phyloP scores from a whole-genome alignment of 2,113 vertebrate genomes.

The Gallinago undulata region DNA sequence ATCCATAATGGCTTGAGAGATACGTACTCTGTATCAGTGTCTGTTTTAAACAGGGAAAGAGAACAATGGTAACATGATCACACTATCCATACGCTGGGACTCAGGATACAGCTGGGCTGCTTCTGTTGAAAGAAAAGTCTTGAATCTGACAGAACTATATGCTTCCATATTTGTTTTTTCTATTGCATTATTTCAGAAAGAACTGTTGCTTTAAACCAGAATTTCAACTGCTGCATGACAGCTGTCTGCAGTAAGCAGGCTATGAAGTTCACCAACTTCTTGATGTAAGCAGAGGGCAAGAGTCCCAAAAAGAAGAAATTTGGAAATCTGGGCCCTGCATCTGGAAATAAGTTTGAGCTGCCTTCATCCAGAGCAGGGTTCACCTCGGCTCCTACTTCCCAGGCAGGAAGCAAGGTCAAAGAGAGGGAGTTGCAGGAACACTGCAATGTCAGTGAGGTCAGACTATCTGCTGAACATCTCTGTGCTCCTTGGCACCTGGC shows the following conservation, averaged over 20 bases:
- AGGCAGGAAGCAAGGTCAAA: not conserved
- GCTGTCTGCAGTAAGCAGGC: not conserved
- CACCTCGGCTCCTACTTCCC: rapidly evolving
- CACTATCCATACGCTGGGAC: not conserved
- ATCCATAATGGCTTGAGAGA: slow-evolving; percentile 65
- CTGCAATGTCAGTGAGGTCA: not conserved
- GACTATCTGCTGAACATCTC: not conserved
- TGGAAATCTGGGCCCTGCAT: not conserved
- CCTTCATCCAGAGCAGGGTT: not conserved
- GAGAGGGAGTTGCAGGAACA: not conserved
- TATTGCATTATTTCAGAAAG: not conserved
- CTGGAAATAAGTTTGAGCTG: not conserved
- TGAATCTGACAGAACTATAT: not conserved
- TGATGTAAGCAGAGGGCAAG: not conserved
- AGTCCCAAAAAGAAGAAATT: not conserved
- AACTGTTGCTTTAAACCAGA: not conserved
- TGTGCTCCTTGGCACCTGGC: not conserved
- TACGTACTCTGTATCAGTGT: slow-evolving; percentile 56
- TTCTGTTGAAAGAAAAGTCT: slow-evolving; percentile 19
- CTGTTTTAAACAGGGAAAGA: slow-evolving; percentile 32
- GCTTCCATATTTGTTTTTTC: not conserved
- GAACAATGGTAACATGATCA: slow-evolving; percentile 26
- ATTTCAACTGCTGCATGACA: not conserved
- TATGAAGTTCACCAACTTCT: not conserved
- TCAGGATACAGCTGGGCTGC: slow-evolving; percentile 37